Conservation (phyloP, 2,113 vertebrate species). For the Poeciliopsis prolifica region DNA sequence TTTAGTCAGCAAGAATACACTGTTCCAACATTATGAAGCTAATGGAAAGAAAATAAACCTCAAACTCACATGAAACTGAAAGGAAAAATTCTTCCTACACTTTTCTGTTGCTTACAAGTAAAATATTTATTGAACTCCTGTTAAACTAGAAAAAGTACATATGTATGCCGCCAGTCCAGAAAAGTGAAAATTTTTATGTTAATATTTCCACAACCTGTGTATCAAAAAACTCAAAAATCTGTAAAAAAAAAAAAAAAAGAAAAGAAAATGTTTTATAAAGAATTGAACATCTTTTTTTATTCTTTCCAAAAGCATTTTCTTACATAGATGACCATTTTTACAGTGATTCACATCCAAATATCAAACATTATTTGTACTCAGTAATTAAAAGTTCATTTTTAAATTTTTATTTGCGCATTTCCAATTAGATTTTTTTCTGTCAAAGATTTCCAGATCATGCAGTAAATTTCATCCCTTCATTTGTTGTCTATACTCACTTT, state of each 20-base stretch:
- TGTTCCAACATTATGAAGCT: background rate
- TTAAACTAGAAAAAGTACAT: background rate
- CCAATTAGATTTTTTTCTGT: too few species aligned
- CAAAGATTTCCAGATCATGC: too few species aligned
- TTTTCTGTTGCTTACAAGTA: background rate
- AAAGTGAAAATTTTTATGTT: background rate
- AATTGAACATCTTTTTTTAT: too few species aligned
- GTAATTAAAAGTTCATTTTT: too few species aligned
- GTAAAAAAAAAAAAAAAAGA: too few species aligned
- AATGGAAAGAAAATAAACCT: background rate
- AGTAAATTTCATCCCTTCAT: too few species aligned
- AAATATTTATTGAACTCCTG: background rate
- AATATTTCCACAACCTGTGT: background rate
- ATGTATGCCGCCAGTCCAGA: background rate
- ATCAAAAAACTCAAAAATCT: background rate
- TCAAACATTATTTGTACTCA: too few species aligned
- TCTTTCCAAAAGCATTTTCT: too few species aligned
- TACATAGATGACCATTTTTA: too few species aligned
- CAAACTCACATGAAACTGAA: background rate
- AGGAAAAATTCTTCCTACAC: background rate
- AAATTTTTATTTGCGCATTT: too few species aligned
- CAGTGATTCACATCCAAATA: too few species aligned
- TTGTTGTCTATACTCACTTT: too few species aligned
- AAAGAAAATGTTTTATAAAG: background rate
- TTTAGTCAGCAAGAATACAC: background rate